Percentiles rank a stretch among this genome's conserved stretches.
phyloP scores from a whole-genome alignment of 2,113 vertebrate genomes.

The Redunca redunca region DNA sequence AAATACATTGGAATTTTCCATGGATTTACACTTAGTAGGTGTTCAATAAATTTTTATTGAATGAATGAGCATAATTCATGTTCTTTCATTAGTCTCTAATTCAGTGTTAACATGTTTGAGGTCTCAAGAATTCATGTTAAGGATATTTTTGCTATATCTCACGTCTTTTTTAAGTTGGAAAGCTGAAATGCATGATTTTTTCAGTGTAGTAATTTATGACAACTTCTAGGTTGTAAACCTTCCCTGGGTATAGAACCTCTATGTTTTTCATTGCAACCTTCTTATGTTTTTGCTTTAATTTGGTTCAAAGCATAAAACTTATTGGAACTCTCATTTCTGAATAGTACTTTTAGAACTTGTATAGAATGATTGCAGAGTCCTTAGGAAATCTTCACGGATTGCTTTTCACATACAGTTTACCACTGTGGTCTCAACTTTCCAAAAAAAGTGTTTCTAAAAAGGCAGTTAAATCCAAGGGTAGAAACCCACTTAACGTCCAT shows the following conservation, averaged over 20 bases:
- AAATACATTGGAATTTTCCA: neutral
- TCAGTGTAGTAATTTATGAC: neutral
- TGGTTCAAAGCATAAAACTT: conserved; percentile 19
- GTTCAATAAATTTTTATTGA: neutral
- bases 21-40: neutral
- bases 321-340: conserved; percentile 29
- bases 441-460: conserved; percentile 53
- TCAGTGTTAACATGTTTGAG: neutral
- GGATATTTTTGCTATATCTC: neutral
- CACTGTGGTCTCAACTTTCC: conserved; percentile 23
- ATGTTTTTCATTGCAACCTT: neutral
- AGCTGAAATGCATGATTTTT: neutral
- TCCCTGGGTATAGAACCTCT: neutral
- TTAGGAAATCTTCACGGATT: conserved; percentile 29
- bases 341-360: conserved; percentile 38
- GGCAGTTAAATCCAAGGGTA: neutral
- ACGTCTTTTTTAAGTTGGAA: neutral
- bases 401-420: conserved; percentile 43
- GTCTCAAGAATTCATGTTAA: neutral
- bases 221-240: neutral
- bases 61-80: neutral
- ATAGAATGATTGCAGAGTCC: conserved; percentile 13
- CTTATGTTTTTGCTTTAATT: conserved; percentile 42
- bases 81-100: neutral
- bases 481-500: conserved; percentile 5